Percentiles rank a stretch among this genome's conserved stretches.
Conservation (phyloP, 2,113 vertebrate genomes). For the Engystomops pustulosus region DNA sequence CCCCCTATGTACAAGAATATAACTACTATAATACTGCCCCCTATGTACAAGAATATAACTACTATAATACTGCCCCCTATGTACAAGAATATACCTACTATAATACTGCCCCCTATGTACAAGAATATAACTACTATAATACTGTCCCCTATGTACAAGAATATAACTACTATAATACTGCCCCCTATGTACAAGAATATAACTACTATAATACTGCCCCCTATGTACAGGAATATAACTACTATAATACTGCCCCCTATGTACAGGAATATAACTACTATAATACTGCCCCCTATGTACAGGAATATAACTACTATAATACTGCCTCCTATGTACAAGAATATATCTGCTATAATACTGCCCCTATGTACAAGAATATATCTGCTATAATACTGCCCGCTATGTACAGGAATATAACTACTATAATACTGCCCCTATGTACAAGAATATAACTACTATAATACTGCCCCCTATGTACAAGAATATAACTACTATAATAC, state of each 20-base stretch:
- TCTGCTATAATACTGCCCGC: not conserved
- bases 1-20: not conserved
- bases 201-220: conserved; percentile 17
- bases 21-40: not conserved
- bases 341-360: conserved; percentile 7
- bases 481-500: not conserved
- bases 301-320: not conserved
- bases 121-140: conserved; percentile 10
- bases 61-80: not conserved
- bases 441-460: conserved; percentile 6
- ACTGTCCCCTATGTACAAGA: not conserved
- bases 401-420: conserved; percentile 9
- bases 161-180: conserved; percentile 16
- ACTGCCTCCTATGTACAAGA: conserved; percentile 5
- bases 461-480: not conserved
- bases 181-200: not conserved
- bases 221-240: conserved; percentile 3
- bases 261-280: conserved; percentile 8
- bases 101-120: not conserved
- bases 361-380: conserved; percentile 8
- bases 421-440: not conserved
- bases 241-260: conserved; percentile 3
- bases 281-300: not conserved
- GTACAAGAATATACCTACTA: not conserved
- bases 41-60: conserved; percentile 7